Evolutionary conservation across 2,113 vertebrate genomes (phyloP).

Genomic region (Channa maculata): DNA sequence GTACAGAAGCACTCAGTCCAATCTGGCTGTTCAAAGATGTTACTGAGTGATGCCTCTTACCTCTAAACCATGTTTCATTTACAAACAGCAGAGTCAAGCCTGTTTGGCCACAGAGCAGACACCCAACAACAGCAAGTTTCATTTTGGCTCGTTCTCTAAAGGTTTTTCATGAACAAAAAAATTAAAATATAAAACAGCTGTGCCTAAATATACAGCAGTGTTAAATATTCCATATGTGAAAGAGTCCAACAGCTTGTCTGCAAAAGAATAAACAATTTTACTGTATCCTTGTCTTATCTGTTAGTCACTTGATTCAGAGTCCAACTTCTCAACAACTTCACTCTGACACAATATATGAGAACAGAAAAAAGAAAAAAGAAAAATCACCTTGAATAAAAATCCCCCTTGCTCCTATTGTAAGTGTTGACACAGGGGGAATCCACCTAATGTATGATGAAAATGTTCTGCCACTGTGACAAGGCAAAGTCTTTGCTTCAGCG

Average conservation of each 20-base stretch:
- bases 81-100: no score
- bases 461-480: slow-evolving; percentile 67
- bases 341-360: slow-evolving; percentile 28
- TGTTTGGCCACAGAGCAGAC: no score
- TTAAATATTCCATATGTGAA: background rate
- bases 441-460: slow-evolving; percentile 71
- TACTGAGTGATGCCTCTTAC: no score
- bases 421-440: slow-evolving; percentile 58
- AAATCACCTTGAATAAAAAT: slow-evolving; percentile 52
- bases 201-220: background rate
- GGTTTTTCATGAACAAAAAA: no score
- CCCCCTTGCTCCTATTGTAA: slow-evolving; percentile 50
- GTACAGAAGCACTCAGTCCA: no score
- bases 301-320: slow-evolving; percentile 41
- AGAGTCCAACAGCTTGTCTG: slow-evolving; percentile 3
- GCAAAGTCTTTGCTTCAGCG: slow-evolving; percentile 52
- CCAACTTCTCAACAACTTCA: slow-evolving; percentile 26
- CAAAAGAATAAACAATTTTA: slow-evolving; percentile 9
- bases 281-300: slow-evolving; percentile 32
- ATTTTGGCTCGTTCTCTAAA: no score
- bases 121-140: no score
- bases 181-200: no score
- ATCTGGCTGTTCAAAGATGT: no score
- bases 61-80: no score
- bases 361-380: slow-evolving; percentile 18